Evolutionary conservation across 2,888 invertebrate species (phyloP).

Genomic region (Torymus auratus): DNA sequence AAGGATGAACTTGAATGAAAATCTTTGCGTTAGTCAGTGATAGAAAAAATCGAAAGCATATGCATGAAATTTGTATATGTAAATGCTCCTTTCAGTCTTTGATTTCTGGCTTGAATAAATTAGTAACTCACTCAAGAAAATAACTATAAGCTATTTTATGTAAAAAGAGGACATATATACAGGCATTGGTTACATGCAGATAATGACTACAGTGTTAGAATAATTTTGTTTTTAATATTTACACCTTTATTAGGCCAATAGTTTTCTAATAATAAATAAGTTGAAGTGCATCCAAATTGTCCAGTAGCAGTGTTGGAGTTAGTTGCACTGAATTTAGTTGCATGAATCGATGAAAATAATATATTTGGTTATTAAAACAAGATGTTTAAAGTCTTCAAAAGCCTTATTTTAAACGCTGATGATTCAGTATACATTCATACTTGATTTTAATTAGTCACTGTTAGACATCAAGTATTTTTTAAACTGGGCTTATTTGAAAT

Average conservation of each 20-base stretch:
- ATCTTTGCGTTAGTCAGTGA: too few species aligned
- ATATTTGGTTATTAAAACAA: conserved; percentile 16
- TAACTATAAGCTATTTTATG: neutral
- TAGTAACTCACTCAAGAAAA: neutral
- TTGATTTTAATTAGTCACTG: conserved; percentile 5
- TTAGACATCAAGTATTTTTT: conserved; percentile 5
- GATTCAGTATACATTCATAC: neutral
- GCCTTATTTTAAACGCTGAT: conserved; percentile 3
- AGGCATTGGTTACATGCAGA: conserved; percentile 41
- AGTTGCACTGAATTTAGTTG: conserved; percentile 24
- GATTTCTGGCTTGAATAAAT: conserved; percentile 1
- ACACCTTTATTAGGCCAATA: conserved; percentile 43
- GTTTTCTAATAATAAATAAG: conserved; percentile 28
- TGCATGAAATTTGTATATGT: neutral
- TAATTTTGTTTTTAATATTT: conserved; percentile 37
- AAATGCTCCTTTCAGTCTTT: neutral
- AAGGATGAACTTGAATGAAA: too few species aligned
- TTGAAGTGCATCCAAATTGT: conserved; percentile 7
- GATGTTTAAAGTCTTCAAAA: conserved; percentile 16
- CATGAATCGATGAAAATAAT: conserved; percentile 30
- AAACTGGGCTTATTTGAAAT: conserved; percentile 14
- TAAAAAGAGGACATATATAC: conserved; percentile 13
- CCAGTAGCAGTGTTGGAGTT: conserved; percentile 24
- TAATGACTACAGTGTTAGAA: conserved; percentile 25
- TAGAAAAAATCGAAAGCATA: neutral